These are phyloP conservation scores for Centropus unirufus DNA, from an alignment of 2,113 vertebrate genomes.

Conservation along the genomic window DNA sequence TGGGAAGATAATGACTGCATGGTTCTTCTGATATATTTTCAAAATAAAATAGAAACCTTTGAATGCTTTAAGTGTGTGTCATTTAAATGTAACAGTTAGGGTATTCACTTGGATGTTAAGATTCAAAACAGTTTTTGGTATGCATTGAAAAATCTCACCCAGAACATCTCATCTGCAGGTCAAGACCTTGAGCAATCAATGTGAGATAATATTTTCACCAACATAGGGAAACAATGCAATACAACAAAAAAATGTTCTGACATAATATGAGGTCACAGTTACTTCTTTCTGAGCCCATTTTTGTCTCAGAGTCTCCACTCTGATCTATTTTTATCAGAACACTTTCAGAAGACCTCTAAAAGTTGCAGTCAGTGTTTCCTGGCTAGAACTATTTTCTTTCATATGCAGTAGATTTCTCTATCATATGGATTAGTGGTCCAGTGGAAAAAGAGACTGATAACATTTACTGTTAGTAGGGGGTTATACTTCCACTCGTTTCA, in stretches of 20 bases:
- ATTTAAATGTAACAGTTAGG: not conserved
- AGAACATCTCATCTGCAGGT: not conserved
- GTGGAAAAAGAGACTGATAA: not conserved
- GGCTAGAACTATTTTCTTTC: not conserved
- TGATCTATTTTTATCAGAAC: constrained; percentile 29
- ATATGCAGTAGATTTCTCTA: not conserved
- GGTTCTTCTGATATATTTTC: not conserved
- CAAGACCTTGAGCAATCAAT: not conserved
- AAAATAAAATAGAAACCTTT: not conserved
- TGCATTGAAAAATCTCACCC: not conserved
- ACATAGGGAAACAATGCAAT: not conserved
- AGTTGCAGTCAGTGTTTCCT: not conserved
- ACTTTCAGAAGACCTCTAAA: constrained; percentile 17
- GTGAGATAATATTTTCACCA: constrained; percentile 2
- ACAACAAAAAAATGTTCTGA: constrained; percentile 17
- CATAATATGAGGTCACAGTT: constrained; percentile 6
- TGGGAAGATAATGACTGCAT: not conserved
- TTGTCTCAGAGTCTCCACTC: not conserved
- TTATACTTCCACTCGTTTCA: not conserved
- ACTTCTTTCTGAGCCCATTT: constrained; percentile 8
- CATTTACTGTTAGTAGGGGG: not conserved
- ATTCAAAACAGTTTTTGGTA: not conserved
- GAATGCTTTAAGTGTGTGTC: not conserved
- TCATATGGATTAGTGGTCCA: not conserved
- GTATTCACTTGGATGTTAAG: not conserved